A percentile compares a stretch with the other conserved stretches of the same genome.
Conservation (phyloP, 2,797 vertebrate genomes). For the Bovichtus variegatus region DNA sequence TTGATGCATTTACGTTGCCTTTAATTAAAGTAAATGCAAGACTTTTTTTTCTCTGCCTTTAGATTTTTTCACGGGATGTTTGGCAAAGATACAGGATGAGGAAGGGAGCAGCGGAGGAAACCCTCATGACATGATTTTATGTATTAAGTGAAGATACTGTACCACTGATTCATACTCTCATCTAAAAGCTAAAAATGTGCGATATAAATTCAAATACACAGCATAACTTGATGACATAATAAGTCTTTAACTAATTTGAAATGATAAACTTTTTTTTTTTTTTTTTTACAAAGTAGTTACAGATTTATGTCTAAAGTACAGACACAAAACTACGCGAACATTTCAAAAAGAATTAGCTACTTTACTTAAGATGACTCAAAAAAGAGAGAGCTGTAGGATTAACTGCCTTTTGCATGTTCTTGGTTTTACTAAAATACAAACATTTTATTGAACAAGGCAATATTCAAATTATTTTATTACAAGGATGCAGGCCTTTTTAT, state of each 20-base stretch:
- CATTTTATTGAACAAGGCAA: neutral
- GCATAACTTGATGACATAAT: neutral
- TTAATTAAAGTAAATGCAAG: constrained; percentile 11
- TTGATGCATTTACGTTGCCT: constrained; percentile 2
- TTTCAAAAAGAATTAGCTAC: neutral
- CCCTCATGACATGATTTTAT: neutral
- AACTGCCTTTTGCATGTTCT: neutral
- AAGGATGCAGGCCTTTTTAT: neutral
- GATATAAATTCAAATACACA: neutral
- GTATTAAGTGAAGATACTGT: neutral
- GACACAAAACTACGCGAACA: rapidly evolving
- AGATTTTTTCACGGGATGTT: constrained; percentile 6
- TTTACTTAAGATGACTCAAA: neutral
- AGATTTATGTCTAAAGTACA: rapidly evolving
- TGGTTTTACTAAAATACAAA: neutral
- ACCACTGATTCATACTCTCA: neutral
- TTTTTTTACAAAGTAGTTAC: neutral
- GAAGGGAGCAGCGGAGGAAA: constrained; percentile 3
- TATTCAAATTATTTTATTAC: neutral
- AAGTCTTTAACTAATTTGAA: neutral
- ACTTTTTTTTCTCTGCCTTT: neutral
- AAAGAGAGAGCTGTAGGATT: neutral
- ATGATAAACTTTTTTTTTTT: neutral
- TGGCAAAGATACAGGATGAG: constrained; percentile 27
- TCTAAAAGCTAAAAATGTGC: no score